phyloP scores from a whole-genome alignment of 1,140 invertebrate species.

The Dendrolimus kikuchii region DNA sequence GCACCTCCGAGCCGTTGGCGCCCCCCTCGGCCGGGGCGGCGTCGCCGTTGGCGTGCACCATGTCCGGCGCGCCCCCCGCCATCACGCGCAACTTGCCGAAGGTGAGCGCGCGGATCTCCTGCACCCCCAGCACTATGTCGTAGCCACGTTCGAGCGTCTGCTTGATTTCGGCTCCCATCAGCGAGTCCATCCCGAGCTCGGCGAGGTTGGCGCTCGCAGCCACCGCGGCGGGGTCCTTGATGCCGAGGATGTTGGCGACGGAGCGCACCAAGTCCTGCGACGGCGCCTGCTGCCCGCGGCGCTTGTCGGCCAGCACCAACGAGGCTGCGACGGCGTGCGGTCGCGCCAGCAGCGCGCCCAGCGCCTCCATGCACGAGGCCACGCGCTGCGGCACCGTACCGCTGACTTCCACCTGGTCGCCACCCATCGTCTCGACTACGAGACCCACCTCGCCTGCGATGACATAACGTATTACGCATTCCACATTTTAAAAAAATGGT shows the following conservation, averaged over 20 bases:
- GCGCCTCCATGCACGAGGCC: slow-evolving; percentile 85
- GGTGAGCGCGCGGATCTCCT: slow-evolving; percentile 89
- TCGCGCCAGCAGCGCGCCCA: slow-evolving; percentile 92
- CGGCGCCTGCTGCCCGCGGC: slow-evolving; percentile 66
- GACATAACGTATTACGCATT: not conserved
- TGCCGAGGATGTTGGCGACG: slow-evolving; percentile 86
- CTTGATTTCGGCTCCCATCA: slow-evolving; percentile 99
- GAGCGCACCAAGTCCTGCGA: slow-evolving; percentile 78
- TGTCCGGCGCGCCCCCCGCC: slow-evolving; percentile 32
- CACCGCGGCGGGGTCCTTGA: slow-evolving; percentile 87
- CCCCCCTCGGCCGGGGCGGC: slow-evolving; percentile 16
- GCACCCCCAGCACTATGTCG: slow-evolving; percentile 89
- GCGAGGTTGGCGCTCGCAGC: slow-evolving; percentile 83
- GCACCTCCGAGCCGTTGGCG: slow-evolving; percentile 13
- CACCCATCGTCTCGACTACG: slow-evolving; percentile 85
- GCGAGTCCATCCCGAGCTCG: slow-evolving; percentile 96
- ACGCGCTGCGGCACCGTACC: slow-evolving; percentile 96
- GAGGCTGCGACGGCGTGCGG: slow-evolving; percentile 89
- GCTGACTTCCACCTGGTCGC: slow-evolving; percentile 92
- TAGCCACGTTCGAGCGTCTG: slow-evolving; percentile 95
- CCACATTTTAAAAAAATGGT: too few relatives aligned
- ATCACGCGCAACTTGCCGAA: slow-evolving; percentile 83
- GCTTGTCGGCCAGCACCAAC: slow-evolving; percentile 85
- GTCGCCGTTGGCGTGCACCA: slow-evolving; percentile 23
- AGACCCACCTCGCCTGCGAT: slow-evolving; percentile 87